Base-by-base conservation (phyloP, 2,888 invertebrate species). In the Noctua janthina region DNA sequence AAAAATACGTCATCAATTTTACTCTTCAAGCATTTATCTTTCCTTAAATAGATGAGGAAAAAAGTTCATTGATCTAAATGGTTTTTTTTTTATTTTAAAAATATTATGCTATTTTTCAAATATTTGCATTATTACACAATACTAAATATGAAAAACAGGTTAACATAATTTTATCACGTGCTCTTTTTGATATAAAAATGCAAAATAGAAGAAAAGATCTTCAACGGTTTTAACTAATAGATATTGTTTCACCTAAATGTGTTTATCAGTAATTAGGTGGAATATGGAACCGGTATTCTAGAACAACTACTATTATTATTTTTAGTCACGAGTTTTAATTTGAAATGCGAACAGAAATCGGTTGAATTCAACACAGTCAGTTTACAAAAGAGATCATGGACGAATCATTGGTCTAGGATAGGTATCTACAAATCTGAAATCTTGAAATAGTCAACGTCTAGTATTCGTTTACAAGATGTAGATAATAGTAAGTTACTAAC, bases 1-100 rank as follows among this genome's bases (percentile, higher is more conserved):
- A 73, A 79, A 84, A 70, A 75, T 70, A 70, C 35, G 73, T 84
- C 81, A 72, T 84, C 66, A 76, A 81, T 84, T 84, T 81, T 71
- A 70, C 46, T 70, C 20, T 29, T 43, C 35, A 71, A 73, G 43
- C 56, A 79, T 84, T 73, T 70, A 70, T 69, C 72, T 59, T 73
- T 74, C 66, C 46, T n/a, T 51, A 69, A 59, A 69, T 62, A 49
- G 49, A 79, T n/a, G 56, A 39, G n/a, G 35, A 49, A 70, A 69
- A 51, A 74, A 49, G 49, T 70, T 70, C 13, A 29, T 43, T 6
- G n/a, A 84, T 59, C 43, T 43, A 39, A 62, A 46, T 46, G n/a
- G 29, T 1, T 29, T 29, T 8, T 29, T 29, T 8, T 67, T 68
- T 59, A 11, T 43, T 71, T n/a, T 17, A 46, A 51, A 51, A 20